Base-by-base conservation (phyloP, 2,113 vertebrate genomes). In the Trachemys scripta region DNA sequence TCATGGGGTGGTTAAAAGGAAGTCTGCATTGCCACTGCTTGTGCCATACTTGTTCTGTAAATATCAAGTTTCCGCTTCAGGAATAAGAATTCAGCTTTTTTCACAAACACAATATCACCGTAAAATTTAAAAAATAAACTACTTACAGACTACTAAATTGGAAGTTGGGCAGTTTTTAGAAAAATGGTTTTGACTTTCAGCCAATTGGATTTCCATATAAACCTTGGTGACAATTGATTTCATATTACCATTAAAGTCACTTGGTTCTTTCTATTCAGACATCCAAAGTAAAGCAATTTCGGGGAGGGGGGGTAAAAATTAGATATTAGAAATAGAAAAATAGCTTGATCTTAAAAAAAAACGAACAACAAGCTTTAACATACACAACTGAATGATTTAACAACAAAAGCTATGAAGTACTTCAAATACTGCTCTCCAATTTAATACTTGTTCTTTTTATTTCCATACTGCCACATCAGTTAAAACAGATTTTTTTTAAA, bases 391-490 rank as follows among this genome's bases (percentile, higher is more conserved):
- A 62, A 62, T 62, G 10, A 65, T 65, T 65, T 65, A 65, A 65
- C 31, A 86, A 54, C 62, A 88, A 84, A 72, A 79, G 31, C 19
- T 20, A 95, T 7, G 88, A 90, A 95, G 82, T 83, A 25, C 20
- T 92, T 90, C 85, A 92, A 65, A 93, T 90, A 49, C 2, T 65
- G 93, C 62, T 95, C 80, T 87, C 69, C 89, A 93, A 80, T 56
- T 94, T 56, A 93, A 47, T 87, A 51, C 80, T 93, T 80, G 65
- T 59, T 82, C 90, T 89, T 93, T 93, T 96, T 65, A 90, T 78
- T 95, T 84, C 90, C 93, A 94, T 88, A 96, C 90, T 95, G 93
- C 95, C 49, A 92, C 82, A 82, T 78, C 93, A 97, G 89, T 87
- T 93, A 92, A 84, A 49, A 89, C 10, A 86, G 78, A 35, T 65